Evolutionary conservation across 2,797 vertebrate genomes (phyloP), one percentile per base, ranked within the genome.

Genomic region (Lycodopsis pacificus): DNA sequence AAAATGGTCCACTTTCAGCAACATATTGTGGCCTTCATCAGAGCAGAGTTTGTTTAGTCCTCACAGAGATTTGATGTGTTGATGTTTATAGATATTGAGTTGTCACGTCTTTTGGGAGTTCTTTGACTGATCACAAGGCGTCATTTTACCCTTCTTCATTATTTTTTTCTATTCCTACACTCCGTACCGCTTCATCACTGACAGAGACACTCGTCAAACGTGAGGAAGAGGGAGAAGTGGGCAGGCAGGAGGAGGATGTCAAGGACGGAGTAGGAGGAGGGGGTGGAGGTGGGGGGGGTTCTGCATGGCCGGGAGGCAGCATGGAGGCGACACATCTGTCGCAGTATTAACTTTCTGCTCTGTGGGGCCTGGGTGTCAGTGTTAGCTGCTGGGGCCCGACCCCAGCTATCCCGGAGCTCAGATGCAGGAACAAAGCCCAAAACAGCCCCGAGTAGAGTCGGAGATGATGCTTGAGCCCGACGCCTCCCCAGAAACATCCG

Each of bases 261-360:
- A 54, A 65, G 66, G 64, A 54, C 19, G 17, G 53, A 58, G 22
- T 27, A 9, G n/a, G n/a, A 12, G 36, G 19, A 10, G 2, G 56
- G 2, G 75, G 73, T 67, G 51, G 94, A 10, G 4, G 42, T 38
- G 20, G 4, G 19, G 17, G 3, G 2, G 57, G 68, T 94, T 93
- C 94, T 95, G 95, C 93, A 95, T 96, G 96, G 95, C 96, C 94
- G 91, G 93, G 94, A 96, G 97, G 96, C 95, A 95, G 95, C 95
- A 95, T 88, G 90, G 93, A 96, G 96, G 95, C 92, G 92, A 87
- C 97, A 96, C 97, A 99, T 98, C 97, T 98, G 97, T 96, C 95
- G 95, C 95, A 93, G 96, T 96, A 96, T 97, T 97, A 98, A 95
- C 96, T 97, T 97, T 96, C 96, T 95, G 96, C 96, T 97, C 95